A percentile compares a stretch with the other conserved stretches of the same genome.
Conservation (phyloP, 2,888 invertebrate genomes). For the Microctonus hyperodae region DNA sequence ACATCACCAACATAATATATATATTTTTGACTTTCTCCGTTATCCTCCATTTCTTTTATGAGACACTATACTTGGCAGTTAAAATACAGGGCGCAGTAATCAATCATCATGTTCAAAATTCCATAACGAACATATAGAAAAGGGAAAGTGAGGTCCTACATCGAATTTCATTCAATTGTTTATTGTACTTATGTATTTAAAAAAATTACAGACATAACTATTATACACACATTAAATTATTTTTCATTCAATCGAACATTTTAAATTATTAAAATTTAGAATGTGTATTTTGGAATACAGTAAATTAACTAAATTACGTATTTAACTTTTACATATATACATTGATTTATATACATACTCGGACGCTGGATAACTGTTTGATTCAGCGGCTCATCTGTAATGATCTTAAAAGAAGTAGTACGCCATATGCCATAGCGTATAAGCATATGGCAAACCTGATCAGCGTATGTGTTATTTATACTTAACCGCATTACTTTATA, state of each 20-base stretch:
- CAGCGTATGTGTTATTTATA: conserved; percentile 32
- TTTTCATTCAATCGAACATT: too few species aligned
- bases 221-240: too few species aligned
- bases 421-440: conserved; percentile 49
- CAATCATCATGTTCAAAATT: background rate
- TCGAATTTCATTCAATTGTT: background rate
- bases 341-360: background rate
- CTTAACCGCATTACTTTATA: conserved; percentile 25
- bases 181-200: background rate
- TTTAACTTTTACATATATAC: background rate
- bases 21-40: conserved; percentile 6
- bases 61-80: conserved; percentile 5
- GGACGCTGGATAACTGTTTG: conserved; percentile 26
- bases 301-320: background rate
- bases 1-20: too few species aligned
- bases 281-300: background rate
- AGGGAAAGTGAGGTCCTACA: background rate
- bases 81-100: background rate
- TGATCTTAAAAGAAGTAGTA: conserved; percentile 46
- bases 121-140: background rate
- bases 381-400: conserved; percentile 25
- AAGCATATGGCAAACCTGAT: conserved; percentile 49
- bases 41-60: conserved; percentile 1
- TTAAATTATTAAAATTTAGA: background rate
- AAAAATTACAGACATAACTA: too few species aligned